A percentile compares a stretch with the other conserved stretches of the same genome.
These are phyloP conservation scores for Manis crassicaudata DNA, from an alignment of 2,797 vertebrate species.

Conservation along the genomic window DNA sequence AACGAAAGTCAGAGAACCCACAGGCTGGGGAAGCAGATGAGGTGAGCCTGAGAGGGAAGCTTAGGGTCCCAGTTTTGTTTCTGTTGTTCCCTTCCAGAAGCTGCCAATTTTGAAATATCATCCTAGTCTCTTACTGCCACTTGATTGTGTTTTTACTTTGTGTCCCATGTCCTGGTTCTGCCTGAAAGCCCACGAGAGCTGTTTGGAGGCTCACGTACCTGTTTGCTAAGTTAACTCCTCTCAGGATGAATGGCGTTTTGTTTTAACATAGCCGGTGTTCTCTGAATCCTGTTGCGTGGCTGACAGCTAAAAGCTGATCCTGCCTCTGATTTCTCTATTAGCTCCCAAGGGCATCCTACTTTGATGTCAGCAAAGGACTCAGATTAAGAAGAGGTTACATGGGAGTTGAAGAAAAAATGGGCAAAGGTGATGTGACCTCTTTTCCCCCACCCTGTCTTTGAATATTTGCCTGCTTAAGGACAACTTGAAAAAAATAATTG, in stretches of 20 bases:
- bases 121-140: neutral
- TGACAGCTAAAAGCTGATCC: neutral
- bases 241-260: constrained; percentile 49
- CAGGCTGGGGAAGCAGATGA: neutral
- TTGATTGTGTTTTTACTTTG: constrained; percentile 5
- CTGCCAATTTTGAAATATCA: constrained; percentile 11
- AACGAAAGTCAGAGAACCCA: neutral
- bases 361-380: constrained; percentile 57
- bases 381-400: neutral
- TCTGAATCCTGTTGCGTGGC: neutral
- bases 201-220: constrained; percentile 17
- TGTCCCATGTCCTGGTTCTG: neutral
- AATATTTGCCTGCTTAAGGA: neutral
- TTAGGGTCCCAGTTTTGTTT: neutral
- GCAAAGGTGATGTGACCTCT: neutral
- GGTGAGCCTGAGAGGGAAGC: neutral
- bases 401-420: neutral
- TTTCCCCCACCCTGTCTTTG: neutral
- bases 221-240: neutral
- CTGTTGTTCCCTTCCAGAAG: neutral
- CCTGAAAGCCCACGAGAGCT: constrained; percentile 10
- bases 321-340: neutral
- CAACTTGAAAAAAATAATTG: neutral
- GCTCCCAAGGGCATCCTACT: constrained; percentile 15
- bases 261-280: constrained; percentile 59